Conservation (phyloP, 30 jellyfish, hydroid and myxozoan species). For the Rhopilema esculentum region DNA sequence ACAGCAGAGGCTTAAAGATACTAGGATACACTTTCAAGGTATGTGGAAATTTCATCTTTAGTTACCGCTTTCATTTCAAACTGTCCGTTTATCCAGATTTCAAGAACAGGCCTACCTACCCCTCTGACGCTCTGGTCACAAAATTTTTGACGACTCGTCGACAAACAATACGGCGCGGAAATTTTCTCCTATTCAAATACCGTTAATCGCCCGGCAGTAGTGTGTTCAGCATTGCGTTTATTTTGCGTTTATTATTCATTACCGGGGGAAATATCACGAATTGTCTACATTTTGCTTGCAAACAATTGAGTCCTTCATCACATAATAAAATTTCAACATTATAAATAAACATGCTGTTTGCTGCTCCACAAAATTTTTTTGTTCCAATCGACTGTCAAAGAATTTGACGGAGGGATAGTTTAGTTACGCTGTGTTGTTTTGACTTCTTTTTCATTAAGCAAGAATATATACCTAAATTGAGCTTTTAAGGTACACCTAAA, state of each 20-base stretch:
- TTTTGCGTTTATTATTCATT: neutral
- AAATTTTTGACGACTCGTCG: neutral
- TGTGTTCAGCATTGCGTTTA: neutral
- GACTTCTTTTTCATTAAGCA: too few relatives aligned
- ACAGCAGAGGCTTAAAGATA: conserved; percentile 94
- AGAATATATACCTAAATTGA: too few relatives aligned
- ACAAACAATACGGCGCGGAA: neutral
- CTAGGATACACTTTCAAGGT: conserved; percentile 97
- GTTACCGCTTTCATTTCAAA: too few relatives aligned
- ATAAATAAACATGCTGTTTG: neutral
- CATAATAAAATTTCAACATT: neutral
- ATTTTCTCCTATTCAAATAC: conserved; percentile 12
- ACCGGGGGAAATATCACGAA: neutral
- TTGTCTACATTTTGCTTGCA: neutral
- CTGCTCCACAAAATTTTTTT: too few relatives aligned
- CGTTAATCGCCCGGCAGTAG: conserved; percentile 24
- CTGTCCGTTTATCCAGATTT: conserved; percentile 1
- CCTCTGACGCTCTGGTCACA: neutral
- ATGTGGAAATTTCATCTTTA: conserved; percentile 6
- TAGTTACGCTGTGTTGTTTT: too few relatives aligned
- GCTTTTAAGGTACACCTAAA: too few relatives aligned
- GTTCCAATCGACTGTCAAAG: too few relatives aligned
- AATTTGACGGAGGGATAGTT: too few relatives aligned
- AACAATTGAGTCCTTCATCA: neutral
- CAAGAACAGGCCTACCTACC: conserved; percentile 49